These are phyloP conservation scores for Bucorvus abyssinicus DNA, from an alignment of 2,797 vertebrate species.

Conservation along the genomic window DNA sequence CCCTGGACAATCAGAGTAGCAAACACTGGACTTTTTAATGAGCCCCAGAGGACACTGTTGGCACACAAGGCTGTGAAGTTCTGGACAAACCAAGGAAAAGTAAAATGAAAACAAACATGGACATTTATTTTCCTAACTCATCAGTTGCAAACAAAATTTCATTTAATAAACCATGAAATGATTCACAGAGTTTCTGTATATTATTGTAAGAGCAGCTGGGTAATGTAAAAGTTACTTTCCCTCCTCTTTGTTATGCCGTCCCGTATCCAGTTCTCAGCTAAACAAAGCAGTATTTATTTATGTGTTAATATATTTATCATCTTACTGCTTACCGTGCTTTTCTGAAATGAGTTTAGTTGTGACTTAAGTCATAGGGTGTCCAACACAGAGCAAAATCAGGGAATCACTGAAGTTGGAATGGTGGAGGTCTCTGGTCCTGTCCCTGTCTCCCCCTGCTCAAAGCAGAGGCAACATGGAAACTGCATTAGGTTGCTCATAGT, in stretches of 20 bases:
- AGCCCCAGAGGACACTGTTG: slow-evolving; percentile 73
- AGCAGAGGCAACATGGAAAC: background rate
- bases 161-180: slow-evolving; percentile 94
- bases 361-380: background rate
- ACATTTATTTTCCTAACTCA: slow-evolving; percentile 87
- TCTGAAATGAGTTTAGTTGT: slow-evolving; percentile 11
- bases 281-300: slow-evolving; percentile 68
- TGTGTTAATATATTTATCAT: slow-evolving; percentile 57
- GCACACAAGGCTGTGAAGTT: slow-evolving; percentile 63
- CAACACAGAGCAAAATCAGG: background rate
- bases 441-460: background rate
- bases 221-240: slow-evolving; percentile 72
- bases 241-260: slow-evolving; percentile 56
- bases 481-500: background rate
- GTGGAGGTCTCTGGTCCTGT: background rate
- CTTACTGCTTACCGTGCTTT: slow-evolving; percentile 22
- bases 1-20: slow-evolving; percentile 74
- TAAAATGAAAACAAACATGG: slow-evolving; percentile 84
- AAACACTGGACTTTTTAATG: slow-evolving; percentile 74
- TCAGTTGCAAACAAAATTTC: slow-evolving; percentile 87
- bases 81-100: slow-evolving; percentile 78
- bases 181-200: slow-evolving; percentile 86
- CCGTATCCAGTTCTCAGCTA: slow-evolving; percentile 57
- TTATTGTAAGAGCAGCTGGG: slow-evolving; percentile 79
- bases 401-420: background rate